Evolutionary conservation across 1,140 invertebrate species (phyloP), one percentile per base, ranked within the genome.

Genomic region (Megalonaias nervosa): DNA sequence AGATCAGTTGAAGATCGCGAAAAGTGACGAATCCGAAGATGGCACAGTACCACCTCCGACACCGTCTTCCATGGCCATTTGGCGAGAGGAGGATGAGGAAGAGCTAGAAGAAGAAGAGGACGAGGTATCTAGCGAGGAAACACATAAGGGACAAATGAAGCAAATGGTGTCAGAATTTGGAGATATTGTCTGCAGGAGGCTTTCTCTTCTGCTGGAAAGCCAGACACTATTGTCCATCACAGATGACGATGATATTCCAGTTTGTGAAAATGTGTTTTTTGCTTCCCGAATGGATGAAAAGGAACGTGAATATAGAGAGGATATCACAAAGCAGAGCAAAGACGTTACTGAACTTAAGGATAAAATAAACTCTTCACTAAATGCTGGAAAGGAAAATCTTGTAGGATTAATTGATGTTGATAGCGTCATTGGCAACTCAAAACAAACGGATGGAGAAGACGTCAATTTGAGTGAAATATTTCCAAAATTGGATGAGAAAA

Each of bases 161-260:
- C 71, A 78, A 56, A 78, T 78, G 21, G 57, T 69, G 14, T 48
- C 38, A 48, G 76, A 78, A 73, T 78, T 78, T 67, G 74, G 71
- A 11, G 76, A 78, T 69, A 65, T 73, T 58, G 71, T 78, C 21
- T 78, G 71, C 55, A 78, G 74, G 58, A 23, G 76, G 57, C 31
- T 78, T 31, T 78, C 76, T 16, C 76, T 61, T 16, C 69, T 78
- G 38, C 26, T 78, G 23, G 70, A 73, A 55, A 57, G 16, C 21
- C 23, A 48, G 26, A 9, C 59, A 15, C 13, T 55, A 11, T 48
- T 48, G 9, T 48, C 38, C 38, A 9, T 48, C 38, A 48, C 38
- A 14, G 58, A 64, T 15, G 74, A 75, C 17, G 58, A 31, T 6
- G 66, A 67, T 2, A 14, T 3, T 23, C 38, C n/a, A 19, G 38